These are phyloP conservation scores for Bambusicola thoracicus DNA, from an alignment of 2,113 vertebrate species.

Conservation along the genomic window DNA sequence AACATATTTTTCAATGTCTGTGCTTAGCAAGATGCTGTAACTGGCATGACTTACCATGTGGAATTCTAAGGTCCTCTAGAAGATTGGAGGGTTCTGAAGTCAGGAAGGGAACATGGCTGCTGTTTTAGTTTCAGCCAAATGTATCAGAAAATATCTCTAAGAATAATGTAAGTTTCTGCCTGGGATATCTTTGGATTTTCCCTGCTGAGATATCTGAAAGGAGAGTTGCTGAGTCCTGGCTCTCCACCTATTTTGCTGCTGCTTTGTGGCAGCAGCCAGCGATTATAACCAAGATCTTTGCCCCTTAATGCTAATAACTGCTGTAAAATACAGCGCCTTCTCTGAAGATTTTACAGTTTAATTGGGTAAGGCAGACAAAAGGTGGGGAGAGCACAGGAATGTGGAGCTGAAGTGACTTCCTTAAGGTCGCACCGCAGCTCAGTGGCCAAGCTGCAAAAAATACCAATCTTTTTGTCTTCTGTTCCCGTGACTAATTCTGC, in stretches of 20 bases:
- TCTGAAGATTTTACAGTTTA: not conserved
- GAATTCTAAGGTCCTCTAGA: not conserved
- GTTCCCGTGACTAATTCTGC: not conserved
- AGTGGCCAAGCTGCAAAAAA: not conserved
- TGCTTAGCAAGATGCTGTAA: not conserved
- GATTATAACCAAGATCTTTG: not conserved
- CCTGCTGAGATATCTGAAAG: rapidly evolving
- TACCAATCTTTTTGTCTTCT: not conserved
- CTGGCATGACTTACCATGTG: rapidly evolving
- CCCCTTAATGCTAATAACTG: not conserved
- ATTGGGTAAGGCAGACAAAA: not conserved
- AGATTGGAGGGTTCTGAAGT: not conserved
- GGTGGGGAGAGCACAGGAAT: not conserved
- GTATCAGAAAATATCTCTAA: not conserved
- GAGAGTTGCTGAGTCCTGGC: not conserved
- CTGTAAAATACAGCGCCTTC: not conserved
- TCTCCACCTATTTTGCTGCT: not conserved
- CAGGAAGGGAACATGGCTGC: not conserved
- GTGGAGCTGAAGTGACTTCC: conserved; percentile 3
- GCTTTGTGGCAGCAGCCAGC: not conserved
- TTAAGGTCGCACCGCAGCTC: not conserved
- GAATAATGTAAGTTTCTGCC: not conserved
- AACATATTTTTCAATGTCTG: not conserved
- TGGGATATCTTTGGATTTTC: not conserved
- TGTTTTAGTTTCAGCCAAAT: not conserved